These are phyloP conservation scores for Colinus virginianus DNA, from an alignment of 2,113 vertebrate species.

Conservation along the genomic window DNA sequence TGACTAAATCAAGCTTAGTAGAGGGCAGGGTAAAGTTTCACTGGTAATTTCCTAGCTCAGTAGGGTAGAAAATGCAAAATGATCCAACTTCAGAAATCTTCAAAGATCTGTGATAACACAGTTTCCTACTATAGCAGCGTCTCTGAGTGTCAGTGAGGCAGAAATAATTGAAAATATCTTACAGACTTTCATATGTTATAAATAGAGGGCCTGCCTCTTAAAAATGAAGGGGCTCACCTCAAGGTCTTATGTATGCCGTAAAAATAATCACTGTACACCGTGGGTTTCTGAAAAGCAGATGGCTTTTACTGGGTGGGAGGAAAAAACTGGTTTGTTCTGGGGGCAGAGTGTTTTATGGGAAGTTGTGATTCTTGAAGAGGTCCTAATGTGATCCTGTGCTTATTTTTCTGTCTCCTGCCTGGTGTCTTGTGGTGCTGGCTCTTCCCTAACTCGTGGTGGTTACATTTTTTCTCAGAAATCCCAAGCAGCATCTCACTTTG, in stretches of 20 bases:
- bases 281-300: neutral
- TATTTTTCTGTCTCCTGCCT: neutral
- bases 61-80: conserved; percentile 52
- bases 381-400: neutral
- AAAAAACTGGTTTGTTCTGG: neutral
- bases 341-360: neutral
- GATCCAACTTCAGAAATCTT: neutral
- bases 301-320: neutral
- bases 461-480: conserved; percentile 1
- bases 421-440: neutral
- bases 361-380: neutral
- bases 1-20: conserved; percentile 3
- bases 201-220: neutral
- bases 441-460: neutral
- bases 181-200: neutral
- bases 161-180: conserved; percentile 28
- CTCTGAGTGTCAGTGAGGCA: neutral
- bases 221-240: neutral
- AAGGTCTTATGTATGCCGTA: neutral
- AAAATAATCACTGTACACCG: neutral
- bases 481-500: neutral
- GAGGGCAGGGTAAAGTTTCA: conserved; percentile 1
- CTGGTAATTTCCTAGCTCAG: conserved; percentile 56
- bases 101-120: neutral
- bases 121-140: conserved; percentile 17